Base-by-base conservation (phyloP, 2,888 invertebrate species). In the Perizoma flavofasciatum region DNA sequence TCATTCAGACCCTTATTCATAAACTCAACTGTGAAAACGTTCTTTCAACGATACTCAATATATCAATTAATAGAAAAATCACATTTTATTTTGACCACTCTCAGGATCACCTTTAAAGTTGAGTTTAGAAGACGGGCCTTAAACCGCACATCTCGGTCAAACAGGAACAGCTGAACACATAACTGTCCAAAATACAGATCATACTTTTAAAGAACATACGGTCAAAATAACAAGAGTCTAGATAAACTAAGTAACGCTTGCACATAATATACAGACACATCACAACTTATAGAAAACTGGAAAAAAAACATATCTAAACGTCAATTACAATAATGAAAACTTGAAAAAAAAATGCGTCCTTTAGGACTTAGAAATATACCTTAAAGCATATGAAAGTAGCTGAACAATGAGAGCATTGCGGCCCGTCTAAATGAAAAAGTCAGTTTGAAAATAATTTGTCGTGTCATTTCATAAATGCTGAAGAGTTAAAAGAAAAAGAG, bases 251-350 rank as follows among this genome's bases (percentile, higher is more conserved):
- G 69, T 78, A 81, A 77, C 64, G 71, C 78, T 81, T 81, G 77
- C 81, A 82, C 79, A 78, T 74, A 76, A 83, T 82, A 83, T 81
- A 83, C 82, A 83, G 73, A 81, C 67, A 67, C 60, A 63, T 58
- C 49, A 73, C 71, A 66, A 71, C 69, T 64, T 63, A 71, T 68
- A 69, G 60, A 69, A 69, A 63, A 69, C 67, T 63, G 70, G 66
- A 66, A 73, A 67, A 61, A 64, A 62, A 67, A 61, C 39, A 61
- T 47, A 64, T 58, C 62, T 59, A 62, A 55, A 63, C 55, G 53
- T 63, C 63, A 59, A 63, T 62, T 51, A 62, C 48, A 49, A 54
- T 52, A 61, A 61, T 52, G 50, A 55, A 58, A 64, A 63, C 52
- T 50, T 56, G n/a, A 56, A 59, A 57, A 58, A 54, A 57, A 63